phyloP scores from a whole-genome alignment of 2,888 invertebrate genomes.

The Sphecodes monilicornis region DNA sequence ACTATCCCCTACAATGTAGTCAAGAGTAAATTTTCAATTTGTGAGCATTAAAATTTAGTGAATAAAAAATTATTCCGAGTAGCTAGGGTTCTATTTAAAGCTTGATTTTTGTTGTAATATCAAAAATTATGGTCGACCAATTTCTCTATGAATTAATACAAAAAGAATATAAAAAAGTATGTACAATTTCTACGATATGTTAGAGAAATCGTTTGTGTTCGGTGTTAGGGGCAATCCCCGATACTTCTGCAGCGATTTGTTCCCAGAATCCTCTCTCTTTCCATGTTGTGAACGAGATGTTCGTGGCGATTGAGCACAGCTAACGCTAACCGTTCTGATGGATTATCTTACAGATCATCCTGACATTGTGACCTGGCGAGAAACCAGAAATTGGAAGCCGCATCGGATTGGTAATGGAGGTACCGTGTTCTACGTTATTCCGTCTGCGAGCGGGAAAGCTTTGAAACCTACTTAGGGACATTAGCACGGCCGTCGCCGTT shows the following conservation, averaged over 20 bases:
- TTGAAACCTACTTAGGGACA: constrained; percentile 68
- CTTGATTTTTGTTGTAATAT: too few species aligned
- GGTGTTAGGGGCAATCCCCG: background rate
- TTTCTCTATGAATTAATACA: too few species aligned
- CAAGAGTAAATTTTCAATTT: too few species aligned
- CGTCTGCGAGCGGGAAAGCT: constrained; percentile 59
- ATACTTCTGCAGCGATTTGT: background rate
- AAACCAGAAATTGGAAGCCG: constrained; percentile 45
- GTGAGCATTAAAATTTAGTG: too few species aligned
- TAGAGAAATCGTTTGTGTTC: background rate
- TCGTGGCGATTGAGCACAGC: background rate
- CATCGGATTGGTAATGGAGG: constrained; percentile 64
- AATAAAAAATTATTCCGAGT: too few species aligned
- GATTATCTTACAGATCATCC: constrained; percentile 11
- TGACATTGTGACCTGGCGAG: constrained; percentile 5
- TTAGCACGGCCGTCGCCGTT: constrained; percentile 50
- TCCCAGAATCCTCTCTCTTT: background rate
- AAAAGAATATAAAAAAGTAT: too few species aligned
- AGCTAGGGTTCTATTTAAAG: too few species aligned
- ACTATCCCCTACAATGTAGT: too few species aligned
- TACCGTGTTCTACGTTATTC: constrained; percentile 65
- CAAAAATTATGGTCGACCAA: too few species aligned
- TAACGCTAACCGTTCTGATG: background rate
- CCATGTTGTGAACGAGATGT: background rate
- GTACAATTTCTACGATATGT: background rate